Conservation (phyloP, 2,888 invertebrate species). For the Gymnoscelis rufifasciata region DNA sequence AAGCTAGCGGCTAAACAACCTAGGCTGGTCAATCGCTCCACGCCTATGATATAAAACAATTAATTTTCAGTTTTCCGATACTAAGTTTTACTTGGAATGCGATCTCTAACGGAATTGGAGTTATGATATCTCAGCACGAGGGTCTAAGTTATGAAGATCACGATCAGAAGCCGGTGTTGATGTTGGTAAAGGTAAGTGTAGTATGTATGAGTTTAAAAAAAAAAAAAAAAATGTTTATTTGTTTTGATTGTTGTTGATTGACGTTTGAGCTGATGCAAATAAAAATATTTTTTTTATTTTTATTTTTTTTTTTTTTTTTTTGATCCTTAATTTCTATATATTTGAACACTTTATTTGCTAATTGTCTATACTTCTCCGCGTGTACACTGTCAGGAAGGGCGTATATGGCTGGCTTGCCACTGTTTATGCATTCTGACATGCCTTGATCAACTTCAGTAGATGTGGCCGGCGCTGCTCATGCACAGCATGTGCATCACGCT, state of each 20-base stretch:
- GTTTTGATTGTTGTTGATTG: too few species aligned
- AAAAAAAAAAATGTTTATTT: too few species aligned
- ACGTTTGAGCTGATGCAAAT: too few species aligned
- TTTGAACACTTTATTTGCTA: constrained; percentile 70
- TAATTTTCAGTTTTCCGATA: constrained; percentile 1
- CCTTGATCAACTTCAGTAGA: constrained; percentile 85
- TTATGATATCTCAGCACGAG: constrained; percentile 19
- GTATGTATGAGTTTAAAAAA: too few species aligned
- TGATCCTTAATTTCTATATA: constrained; percentile 61
- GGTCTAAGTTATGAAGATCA: constrained; percentile 5
- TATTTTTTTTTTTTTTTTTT: too few species aligned
- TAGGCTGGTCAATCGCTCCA: too few species aligned
- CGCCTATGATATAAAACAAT: background rate
- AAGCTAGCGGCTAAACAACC: too few species aligned
- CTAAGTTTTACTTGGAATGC: constrained; percentile 11
- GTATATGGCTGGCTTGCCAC: constrained; percentile 86
- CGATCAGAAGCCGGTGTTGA: too few species aligned
- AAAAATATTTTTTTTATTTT: too few species aligned
- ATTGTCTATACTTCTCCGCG: constrained; percentile 65
- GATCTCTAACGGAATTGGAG: constrained; percentile 14
- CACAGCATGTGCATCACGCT: too few species aligned
- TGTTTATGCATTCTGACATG: constrained; percentile 84
- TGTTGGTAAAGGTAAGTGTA: too few species aligned
- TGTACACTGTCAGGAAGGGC: constrained; percentile 79
- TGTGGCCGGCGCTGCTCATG: too few species aligned